Evolutionary conservation across 2,113 vertebrate genomes (phyloP), one percentile per base, ranked within the genome.

Genomic region (Hippocampus guttulatus): DNA sequence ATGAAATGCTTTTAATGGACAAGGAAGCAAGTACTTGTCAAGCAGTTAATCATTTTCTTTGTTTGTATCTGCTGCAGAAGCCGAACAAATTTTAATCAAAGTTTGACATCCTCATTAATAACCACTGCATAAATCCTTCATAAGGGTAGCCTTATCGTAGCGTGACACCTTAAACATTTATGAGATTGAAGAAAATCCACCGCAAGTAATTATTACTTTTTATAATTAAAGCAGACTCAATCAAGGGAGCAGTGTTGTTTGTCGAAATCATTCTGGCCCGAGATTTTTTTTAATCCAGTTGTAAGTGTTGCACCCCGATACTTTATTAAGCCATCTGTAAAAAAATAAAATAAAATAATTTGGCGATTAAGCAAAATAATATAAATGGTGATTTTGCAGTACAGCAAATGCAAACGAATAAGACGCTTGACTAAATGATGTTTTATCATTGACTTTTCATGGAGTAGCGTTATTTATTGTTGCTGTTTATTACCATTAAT

Each of bases 171-270:
- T 43, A n/a, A 41, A 41, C 8, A 41, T 40, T 61, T 27, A 61
- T 61, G 27, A 18, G 15, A 61, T 61, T 61, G 27, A 33, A 30
- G 58, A 61, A 61, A 18, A 33, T 61, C 27, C 27, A 61, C 27
- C 33, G 27, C 27, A 33, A 18, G 58, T 64, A 41, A 43, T 64
- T 64, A 41, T 64, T 23, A 20, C 21, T 41, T 64, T 64, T 43
- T 43, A 64, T 64, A 64, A 64, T 64, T 64, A 21, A 64, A 41
- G 38, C 15, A 21, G 62, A 64, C 3, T 64, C 40, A 64, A 64
- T n/a, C 9, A 41, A 12, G 20, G 38, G 20, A 64, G 14, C 27
- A 33, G 6, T 16, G 30, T 41, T 43, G 38, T 64, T 41, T 41
- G 20, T 41, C 38, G 41, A 64, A 41, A 64, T 64, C 10, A 20